Percentiles rank a stretch among this genome's conserved stretches.
Conservation (phyloP, 2,113 vertebrate genomes). For the Alouatta palliata region DNA sequence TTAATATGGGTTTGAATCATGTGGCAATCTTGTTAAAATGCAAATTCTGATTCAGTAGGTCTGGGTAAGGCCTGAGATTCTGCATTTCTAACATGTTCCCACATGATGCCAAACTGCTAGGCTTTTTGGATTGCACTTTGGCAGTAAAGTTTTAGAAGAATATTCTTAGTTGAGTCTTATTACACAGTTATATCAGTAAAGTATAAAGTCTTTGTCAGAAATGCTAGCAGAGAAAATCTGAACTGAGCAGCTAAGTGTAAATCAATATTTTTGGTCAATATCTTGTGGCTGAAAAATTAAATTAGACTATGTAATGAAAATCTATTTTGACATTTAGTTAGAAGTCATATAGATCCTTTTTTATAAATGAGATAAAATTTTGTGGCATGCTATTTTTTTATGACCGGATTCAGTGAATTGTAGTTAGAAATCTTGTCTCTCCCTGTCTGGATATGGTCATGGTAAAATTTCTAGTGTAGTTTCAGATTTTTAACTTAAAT, state of each 20-base stretch:
- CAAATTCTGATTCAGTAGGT: neutral
- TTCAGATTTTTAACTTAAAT: slow-evolving; percentile 37
- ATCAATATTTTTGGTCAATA: slow-evolving; percentile 48
- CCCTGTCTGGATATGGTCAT: slow-evolving; percentile 2
- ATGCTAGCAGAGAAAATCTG: neutral
- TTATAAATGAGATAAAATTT: slow-evolving; percentile 71
- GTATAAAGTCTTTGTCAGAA: slow-evolving; percentile 26
- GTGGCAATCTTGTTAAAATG: slow-evolving; percentile 29
- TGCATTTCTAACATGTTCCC: neutral
- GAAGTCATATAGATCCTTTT: slow-evolving; percentile 71
- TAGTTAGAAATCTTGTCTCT: slow-evolving; percentile 42
- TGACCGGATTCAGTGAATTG: slow-evolving; percentile 50
- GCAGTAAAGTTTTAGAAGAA: neutral
- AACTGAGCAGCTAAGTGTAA: slow-evolving; percentile 41
- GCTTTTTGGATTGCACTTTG: neutral
- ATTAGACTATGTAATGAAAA: slow-evolving; percentile 67
- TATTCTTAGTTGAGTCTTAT: slow-evolving; percentile 3
- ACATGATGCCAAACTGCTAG: neutral
- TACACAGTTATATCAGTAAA: neutral
- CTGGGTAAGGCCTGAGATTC: neutral
- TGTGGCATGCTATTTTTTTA: slow-evolving; percentile 64
- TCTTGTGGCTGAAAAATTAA: slow-evolving; percentile 61
- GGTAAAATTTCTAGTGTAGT: slow-evolving; percentile 27
- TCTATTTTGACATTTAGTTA: slow-evolving; percentile 70
- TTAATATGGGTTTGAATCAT: neutral